A percentile compares a stretch with the other conserved stretches of the same genome.
Evolutionary conservation across 92 coral and sea anemone genomes (phyloP).

Genomic region (Scolanthus callimorphus): DNA sequence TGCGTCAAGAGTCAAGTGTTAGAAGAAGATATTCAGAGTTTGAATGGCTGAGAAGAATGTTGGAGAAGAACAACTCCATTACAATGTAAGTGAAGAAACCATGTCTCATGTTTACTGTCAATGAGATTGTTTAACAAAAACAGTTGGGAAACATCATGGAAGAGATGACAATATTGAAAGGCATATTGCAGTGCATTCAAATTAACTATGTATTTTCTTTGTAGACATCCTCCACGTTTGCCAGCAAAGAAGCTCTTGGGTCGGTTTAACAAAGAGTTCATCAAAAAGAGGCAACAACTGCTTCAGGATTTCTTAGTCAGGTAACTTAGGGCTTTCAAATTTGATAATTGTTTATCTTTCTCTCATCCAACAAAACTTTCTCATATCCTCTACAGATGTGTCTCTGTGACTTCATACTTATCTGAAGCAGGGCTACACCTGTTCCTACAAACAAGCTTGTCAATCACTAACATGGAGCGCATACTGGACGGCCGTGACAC

Average conservation of each 20-base stretch:
- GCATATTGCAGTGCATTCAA: too few relatives aligned
- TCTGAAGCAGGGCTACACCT: slow-evolving; percentile 73
- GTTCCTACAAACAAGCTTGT: slow-evolving; percentile 68
- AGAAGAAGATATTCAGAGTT: slow-evolving; percentile 67
- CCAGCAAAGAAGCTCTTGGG: slow-evolving; percentile 27
- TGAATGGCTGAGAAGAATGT: slow-evolving; percentile 52
- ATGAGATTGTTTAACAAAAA: too few relatives aligned
- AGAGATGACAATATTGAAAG: too few relatives aligned
- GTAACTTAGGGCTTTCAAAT: slow-evolving; percentile 18
- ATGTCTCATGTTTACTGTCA: too few relatives aligned
- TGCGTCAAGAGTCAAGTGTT: slow-evolving; percentile 29
- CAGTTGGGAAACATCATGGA: too few relatives aligned
- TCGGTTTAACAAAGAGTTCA: slow-evolving; percentile 12
- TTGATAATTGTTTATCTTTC: neutral
- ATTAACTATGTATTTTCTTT: too few relatives aligned
- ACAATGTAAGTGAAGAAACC: slow-evolving; percentile 31
- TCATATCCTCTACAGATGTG: slow-evolving; percentile 35
- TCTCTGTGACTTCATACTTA: slow-evolving; percentile 42
- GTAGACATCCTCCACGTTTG: slow-evolving; percentile 15
- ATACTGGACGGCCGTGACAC: slow-evolving; percentile 54
- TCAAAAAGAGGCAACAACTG: slow-evolving; percentile 36
- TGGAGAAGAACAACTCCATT: slow-evolving; percentile 28
- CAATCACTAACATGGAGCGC: slow-evolving; percentile 50
- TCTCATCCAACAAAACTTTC: neutral
- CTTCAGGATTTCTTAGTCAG: slow-evolving; percentile 58